phyloP scores from a whole-genome alignment of 2,113 vertebrate genomes.

The Heterotis niloticus region DNA sequence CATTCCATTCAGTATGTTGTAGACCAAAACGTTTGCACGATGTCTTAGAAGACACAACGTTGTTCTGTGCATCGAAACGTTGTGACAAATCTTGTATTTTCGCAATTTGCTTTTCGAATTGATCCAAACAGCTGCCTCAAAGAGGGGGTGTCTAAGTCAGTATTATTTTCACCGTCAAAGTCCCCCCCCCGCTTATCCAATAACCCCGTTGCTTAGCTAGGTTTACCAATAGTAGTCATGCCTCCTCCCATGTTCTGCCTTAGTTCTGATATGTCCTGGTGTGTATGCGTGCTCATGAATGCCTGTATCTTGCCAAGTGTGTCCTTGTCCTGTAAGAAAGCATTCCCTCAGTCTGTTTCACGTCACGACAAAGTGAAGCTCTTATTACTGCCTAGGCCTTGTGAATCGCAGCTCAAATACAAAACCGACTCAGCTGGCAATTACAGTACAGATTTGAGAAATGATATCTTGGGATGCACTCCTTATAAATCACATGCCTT shows the following conservation, averaged over 20 bases:
- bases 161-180: slow-evolving; percentile 23
- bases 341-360: slow-evolving; percentile 8
- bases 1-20: slow-evolving; percentile 16
- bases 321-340: background rate
- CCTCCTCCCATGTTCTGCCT: slow-evolving; percentile 9
- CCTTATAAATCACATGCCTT: background rate
- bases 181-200: background rate
- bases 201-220: background rate
- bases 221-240: background rate
- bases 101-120: slow-evolving; percentile 12
- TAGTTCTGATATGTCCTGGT: background rate
- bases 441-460: background rate
- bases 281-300: background rate
- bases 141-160: slow-evolving; percentile 16
- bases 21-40: slow-evolving; percentile 24
- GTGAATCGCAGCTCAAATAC: background rate
- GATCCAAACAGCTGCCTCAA: background rate
- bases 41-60: slow-evolving; percentile 4
- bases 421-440: slow-evolving; percentile 10
- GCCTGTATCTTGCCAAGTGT: slow-evolving; percentile 1
- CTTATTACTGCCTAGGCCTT: background rate
- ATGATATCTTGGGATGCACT: background rate
- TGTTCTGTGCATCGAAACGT: slow-evolving; percentile 23
- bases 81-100: slow-evolving; percentile 22
- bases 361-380: background rate